Conservation (phyloP, 2,113 vertebrate genomes). For the Gavia stellata region DNA sequence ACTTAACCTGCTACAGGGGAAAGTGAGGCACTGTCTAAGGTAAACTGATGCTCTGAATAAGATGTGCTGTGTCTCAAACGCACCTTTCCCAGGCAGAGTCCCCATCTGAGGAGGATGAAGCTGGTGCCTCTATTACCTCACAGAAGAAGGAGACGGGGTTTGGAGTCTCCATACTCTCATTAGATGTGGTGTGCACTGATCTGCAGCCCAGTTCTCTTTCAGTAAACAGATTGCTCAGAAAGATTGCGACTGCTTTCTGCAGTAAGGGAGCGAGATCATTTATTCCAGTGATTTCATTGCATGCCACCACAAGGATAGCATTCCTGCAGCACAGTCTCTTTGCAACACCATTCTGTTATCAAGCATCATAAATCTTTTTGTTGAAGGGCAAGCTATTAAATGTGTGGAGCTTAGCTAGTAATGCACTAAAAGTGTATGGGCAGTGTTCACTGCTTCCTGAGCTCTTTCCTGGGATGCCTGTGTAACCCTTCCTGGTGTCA, state of each 20-base stretch:
- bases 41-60: neutral
- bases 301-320: neutral
- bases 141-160: neutral
- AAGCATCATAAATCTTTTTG: neutral
- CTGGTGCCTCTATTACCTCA: neutral
- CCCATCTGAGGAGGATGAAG: neutral
- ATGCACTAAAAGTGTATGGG: neutral
- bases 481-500: slow-evolving; percentile 1
- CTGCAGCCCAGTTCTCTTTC: neutral
- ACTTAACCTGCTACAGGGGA: neutral
- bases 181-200: fast-evolving
- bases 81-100: neutral
- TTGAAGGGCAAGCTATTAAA: neutral
- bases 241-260: neutral
- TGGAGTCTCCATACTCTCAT: neutral
- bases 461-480: neutral
- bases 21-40: fast-evolving
- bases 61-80: neutral
- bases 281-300: neutral
- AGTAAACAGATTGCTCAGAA: neutral
- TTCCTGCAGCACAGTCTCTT: neutral
- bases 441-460: neutral
- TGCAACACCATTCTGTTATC: neutral
- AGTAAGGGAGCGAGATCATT: neutral
- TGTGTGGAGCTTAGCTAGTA: neutral